These are phyloP conservation scores for Rhagoletis pomonella DNA, from an alignment of 1,140 invertebrate genomes.

Conservation along the genomic window DNA sequence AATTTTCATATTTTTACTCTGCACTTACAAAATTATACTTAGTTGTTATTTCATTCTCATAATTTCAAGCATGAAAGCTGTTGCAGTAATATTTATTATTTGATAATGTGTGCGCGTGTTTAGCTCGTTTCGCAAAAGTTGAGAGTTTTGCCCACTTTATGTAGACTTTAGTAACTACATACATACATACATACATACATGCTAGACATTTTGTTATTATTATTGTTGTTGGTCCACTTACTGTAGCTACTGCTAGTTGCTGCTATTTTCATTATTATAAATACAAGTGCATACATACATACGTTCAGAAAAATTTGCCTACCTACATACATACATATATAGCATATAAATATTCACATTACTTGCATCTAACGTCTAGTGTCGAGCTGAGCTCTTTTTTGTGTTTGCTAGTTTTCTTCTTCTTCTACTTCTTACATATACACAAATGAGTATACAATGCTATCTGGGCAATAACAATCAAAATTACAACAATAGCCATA, in stretches of 20 bases:
- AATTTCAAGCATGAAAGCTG: neutral
- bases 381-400: neutral
- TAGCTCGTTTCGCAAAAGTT: neutral
- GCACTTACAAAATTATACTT: neutral
- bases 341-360: no score
- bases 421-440: neutral
- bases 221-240: neutral
- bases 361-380: neutral
- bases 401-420: neutral
- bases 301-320: no score
- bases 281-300: no score
- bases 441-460: conserved; percentile 28
- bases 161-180: neutral
- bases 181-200: no score
- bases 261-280: neutral
- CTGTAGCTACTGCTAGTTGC: neutral
- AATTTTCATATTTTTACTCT: conserved; percentile 4
- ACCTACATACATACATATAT: no score
- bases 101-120: neutral
- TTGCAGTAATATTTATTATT: conserved; percentile 8
- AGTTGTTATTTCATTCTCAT: neutral
- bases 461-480: neutral
- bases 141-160: neutral
- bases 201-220: neutral
- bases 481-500: conserved; percentile 44